Evolutionary conservation across 1,140 invertebrate species (phyloP).

Genomic region (Drosophila suzukii): DNA sequence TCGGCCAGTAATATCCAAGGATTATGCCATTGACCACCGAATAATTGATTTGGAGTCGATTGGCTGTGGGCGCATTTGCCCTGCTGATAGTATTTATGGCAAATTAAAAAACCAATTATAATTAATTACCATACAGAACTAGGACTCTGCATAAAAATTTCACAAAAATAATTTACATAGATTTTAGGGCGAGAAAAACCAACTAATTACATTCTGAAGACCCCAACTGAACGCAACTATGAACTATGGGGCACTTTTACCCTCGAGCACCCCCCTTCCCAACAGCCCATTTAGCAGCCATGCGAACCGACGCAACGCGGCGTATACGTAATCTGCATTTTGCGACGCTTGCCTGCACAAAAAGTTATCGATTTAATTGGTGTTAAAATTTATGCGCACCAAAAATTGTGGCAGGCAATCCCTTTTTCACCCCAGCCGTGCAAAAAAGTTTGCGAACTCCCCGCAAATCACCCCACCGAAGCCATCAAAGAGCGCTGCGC

Average conservation of each 20-base stretch:
- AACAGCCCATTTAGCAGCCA: conserved; percentile 14
- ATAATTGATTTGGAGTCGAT: conserved; percentile 18
- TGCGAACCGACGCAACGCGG: conserved; percentile 36
- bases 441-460: conserved; percentile 29
- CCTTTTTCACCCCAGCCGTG: neutral
- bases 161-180: conserved; percentile 43
- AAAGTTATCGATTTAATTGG: conserved; percentile 61
- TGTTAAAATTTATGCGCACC: conserved; percentile 56
- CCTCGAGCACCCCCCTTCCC: neutral
- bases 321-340: conserved; percentile 59
- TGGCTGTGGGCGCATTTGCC: neutral
- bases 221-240: conserved; percentile 14
- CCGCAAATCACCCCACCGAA: conserved; percentile 23
- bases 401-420: conserved; percentile 16
- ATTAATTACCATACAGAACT: conserved; percentile 34
- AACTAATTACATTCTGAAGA: conserved; percentile 49
- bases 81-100: neutral
- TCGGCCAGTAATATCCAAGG: conserved; percentile 8
- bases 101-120: conserved; percentile 35
- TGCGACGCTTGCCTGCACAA: conserved; percentile 40
- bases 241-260: neutral
- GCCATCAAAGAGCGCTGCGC: conserved; percentile 28
- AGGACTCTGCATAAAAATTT: conserved; percentile 14
- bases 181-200: conserved; percentile 7
- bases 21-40: conserved; percentile 28